Percentiles rank a stretch among this genome's conserved stretches.
These are phyloP conservation scores for Dendroctonus ponderosae DNA, from an alignment of 1,140 invertebrate genomes.

Conservation along the genomic window DNA sequence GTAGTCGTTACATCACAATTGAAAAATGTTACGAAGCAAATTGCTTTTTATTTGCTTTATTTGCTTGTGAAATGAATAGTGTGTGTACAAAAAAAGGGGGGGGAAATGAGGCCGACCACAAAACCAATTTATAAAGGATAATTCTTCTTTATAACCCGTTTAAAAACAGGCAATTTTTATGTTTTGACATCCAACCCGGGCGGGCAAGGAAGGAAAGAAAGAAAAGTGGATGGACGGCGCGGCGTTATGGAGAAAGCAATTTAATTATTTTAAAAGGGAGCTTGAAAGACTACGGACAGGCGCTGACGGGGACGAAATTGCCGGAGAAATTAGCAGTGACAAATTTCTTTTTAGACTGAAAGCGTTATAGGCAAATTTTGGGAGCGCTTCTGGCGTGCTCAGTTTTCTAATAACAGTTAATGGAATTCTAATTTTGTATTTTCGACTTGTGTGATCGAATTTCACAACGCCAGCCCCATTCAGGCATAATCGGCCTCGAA, in stretches of 20 bases:
- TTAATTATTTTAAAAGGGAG: slow-evolving; percentile 33
- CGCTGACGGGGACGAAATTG: slow-evolving; percentile 21
- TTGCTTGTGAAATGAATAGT: too few species aligned
- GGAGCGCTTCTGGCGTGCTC: slow-evolving; percentile 8
- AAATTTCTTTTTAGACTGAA: slow-evolving; percentile 26
- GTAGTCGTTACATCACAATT: too few species aligned
- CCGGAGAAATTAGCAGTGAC: slow-evolving; percentile 30
- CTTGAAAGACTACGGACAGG: slow-evolving; percentile 25
- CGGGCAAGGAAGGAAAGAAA: slow-evolving; percentile 7
- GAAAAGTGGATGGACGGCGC: slow-evolving; percentile 13
- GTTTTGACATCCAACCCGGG: slow-evolving; percentile 23
- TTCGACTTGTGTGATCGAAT: not conserved
- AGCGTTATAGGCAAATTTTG: slow-evolving; percentile 26
- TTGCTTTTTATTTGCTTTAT: too few species aligned
- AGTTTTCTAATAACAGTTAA: slow-evolving; percentile 23
- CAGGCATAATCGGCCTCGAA: not conserved
- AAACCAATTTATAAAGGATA: slow-evolving; percentile 28
- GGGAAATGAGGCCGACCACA: slow-evolving; percentile 19
- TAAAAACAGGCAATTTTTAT: slow-evolving; percentile 26
- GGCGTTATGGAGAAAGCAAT: slow-evolving; percentile 30
- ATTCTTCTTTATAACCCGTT: slow-evolving; percentile 22
- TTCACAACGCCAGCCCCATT: not conserved
- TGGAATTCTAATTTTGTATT: slow-evolving; percentile 11
- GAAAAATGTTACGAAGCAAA: too few species aligned
- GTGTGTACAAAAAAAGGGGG: slow-evolving; percentile 3